Conservation (phyloP, 2,888 invertebrate genomes). For the Eristalinus sepulchralis region DNA sequence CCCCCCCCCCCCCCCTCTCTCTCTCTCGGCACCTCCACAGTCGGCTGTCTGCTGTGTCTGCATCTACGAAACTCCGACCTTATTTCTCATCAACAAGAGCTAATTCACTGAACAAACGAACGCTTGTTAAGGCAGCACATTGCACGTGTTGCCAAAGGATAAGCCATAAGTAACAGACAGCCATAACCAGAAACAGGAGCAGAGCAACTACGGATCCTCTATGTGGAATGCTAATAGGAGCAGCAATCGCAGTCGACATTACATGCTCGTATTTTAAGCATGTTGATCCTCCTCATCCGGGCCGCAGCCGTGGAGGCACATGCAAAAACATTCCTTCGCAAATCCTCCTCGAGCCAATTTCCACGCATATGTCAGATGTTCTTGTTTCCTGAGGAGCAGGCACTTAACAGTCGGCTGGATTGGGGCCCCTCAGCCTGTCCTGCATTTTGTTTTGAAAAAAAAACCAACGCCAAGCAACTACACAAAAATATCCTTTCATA, state of each 20-base stretch:
- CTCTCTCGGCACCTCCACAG: not conserved
- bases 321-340: constrained; percentile 17
- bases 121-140: constrained; percentile 7
- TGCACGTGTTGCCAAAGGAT: constrained; percentile 28
- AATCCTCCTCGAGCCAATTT: constrained; percentile 19
- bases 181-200: not conserved
- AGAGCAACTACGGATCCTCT: not conserved
- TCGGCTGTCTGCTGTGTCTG: not conserved
- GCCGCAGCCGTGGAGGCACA: not conserved
- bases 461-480: not conserved
- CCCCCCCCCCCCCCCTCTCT: not conserved
- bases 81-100: constrained; percentile 3
- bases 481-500: constrained; percentile 35
- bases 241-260: not conserved
- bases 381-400: constrained; percentile 34
- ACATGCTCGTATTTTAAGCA: constrained; percentile 15
- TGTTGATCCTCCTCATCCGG: not conserved
- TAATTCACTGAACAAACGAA: constrained; percentile 22
- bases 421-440: not conserved
- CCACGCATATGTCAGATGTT: constrained; percentile 42
- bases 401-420: constrained; percentile 58
- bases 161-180: not conserved
- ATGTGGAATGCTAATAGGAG: not conserved
- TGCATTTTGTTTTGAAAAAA: not conserved
- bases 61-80: not conserved